Conservation (phyloP, 2,113 vertebrate species). For the Tachysurus vachellii region DNA sequence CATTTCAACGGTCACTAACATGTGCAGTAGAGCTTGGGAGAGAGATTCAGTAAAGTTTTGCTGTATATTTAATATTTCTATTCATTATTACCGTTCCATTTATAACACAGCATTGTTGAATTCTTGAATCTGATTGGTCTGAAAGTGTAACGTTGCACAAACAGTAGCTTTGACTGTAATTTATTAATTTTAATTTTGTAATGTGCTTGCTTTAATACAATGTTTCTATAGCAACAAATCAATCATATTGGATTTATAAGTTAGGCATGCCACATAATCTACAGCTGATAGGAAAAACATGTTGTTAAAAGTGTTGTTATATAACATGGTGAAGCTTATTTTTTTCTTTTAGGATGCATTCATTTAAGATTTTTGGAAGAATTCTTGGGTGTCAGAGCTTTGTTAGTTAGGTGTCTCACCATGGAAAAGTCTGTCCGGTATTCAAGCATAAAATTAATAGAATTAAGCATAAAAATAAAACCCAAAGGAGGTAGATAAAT, state of each 20-base stretch:
- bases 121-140: neutral
- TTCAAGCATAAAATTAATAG: too few relatives aligned
- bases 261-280: neutral
- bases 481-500: too few relatives aligned
- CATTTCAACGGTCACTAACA: too few relatives aligned
- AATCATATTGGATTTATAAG: neutral
- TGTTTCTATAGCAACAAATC: constrained; percentile 3
- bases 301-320: neutral
- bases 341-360: neutral
- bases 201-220: neutral
- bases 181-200: too few relatives aligned
- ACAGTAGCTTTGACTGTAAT: neutral
- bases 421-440: neutral
- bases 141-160: neutral
- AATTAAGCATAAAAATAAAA: too few relatives aligned
- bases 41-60: neutral
- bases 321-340: neutral
- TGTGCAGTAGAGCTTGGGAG: neutral
- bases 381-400: neutral
- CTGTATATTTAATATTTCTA: neutral
- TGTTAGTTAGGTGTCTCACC: neutral
- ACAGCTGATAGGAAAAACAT: neutral
- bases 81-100: neutral
- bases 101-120: neutral
- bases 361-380: neutral